Conservation (phyloP, 2,113 vertebrate genomes). For the Hippotragus niger region DNA sequence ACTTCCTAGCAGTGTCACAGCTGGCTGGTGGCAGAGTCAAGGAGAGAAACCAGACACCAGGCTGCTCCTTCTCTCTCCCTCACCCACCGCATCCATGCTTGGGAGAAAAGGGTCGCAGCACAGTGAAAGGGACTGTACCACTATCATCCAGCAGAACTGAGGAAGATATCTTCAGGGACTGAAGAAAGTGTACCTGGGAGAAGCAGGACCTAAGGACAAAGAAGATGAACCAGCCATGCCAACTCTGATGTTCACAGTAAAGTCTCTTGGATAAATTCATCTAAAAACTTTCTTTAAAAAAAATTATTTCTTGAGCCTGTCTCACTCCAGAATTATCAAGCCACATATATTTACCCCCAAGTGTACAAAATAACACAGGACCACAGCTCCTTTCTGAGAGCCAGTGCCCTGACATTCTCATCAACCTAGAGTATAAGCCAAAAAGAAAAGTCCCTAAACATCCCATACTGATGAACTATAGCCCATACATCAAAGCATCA, state of each 20-base stretch:
- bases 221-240: neutral
- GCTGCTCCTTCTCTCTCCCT: neutral
- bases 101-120: neutral
- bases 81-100: rapidly evolving
- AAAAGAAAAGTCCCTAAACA: neutral
- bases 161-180: neutral
- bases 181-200: neutral
- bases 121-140: rapidly evolving
- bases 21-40: neutral
- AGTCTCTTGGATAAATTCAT: neutral
- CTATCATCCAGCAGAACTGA: neutral
- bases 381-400: neutral
- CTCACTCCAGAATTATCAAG: neutral
- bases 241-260: neutral
- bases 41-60: neutral
- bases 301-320: neutral
- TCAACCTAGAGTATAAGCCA: neutral
- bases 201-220: neutral
- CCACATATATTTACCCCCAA: neutral
- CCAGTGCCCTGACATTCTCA: neutral
- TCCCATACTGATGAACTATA: neutral
- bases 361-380: neutral
- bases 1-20: neutral
- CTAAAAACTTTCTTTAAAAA: neutral
- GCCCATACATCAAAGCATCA: neutral